phyloP scores from a whole-genome alignment of 2,113 vertebrate genomes.

The Malurus alboscapulatus region DNA sequence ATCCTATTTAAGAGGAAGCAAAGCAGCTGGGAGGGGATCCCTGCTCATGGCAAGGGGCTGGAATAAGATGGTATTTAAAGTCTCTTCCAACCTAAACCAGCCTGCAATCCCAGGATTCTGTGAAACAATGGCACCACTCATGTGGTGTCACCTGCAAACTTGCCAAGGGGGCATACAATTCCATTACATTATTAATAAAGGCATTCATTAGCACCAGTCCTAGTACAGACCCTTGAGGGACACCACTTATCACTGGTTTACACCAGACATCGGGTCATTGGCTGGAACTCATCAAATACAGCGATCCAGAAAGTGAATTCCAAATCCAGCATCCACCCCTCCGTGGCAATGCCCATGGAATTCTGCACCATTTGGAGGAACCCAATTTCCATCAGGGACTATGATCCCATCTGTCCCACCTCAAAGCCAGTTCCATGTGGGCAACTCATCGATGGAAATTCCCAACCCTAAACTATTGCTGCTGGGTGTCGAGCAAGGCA shows the following conservation, averaged over 20 bases:
- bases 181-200: background rate
- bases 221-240: background rate
- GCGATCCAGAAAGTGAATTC: background rate
- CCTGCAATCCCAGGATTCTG: background rate
- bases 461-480: background rate
- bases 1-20: background rate
- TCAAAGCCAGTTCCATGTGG: fast-evolving
- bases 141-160: background rate
- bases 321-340: fast-evolving
- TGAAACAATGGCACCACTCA: background rate
- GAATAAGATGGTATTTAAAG: background rate
- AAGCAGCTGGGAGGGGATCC: background rate
- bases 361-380: background rate
- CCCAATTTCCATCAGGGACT: background rate
- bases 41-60: background rate
- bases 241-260: background rate
- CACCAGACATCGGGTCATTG: background rate
- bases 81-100: background rate
- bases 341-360: fast-evolving
- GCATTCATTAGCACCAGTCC: background rate
- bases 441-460: fast-evolving
- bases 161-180: background rate
- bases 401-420: background rate
- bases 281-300: background rate
- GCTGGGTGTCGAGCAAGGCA: fast-evolving